Base-by-base conservation (phyloP, 2,797 vertebrate genomes). In the Urosaurus nigricauda region DNA sequence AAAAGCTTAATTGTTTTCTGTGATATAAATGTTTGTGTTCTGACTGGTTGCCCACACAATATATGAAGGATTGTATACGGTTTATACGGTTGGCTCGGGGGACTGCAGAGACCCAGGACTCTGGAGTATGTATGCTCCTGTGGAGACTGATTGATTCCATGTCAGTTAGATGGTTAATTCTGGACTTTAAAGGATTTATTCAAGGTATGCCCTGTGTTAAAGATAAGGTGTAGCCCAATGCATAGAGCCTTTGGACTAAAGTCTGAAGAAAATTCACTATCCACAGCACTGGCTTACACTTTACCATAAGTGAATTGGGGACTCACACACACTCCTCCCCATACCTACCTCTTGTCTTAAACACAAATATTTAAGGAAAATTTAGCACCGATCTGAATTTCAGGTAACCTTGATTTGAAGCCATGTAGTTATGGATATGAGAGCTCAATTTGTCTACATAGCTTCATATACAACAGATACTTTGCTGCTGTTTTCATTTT, bases 321-420 rank as follows among this genome's bases (percentile, higher is more conserved):
- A 11, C 24, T 8, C 40, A 81, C 40, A 35, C 13, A 63, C 35
- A 17, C 29, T n/a, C 43, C 43, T 35, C 35, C 32, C 47, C 19
- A 12, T 21, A 1, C 32, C 68, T n/a, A 11, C 17, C 1, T 5
- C 21, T 17, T 63, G 37, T 74, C 51, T 40, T 84, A 21, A 56
- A 17, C 29, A 63, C 17, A 53, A 19, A 21, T 71, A 32, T 35
- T 73, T 73, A 73, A 70, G 68, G 5, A n/a, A 71, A 71, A 13
- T 19, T 24, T 47, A 84, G 1, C 47, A 37, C 2, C 73, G 65
- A 35, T 32, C 14, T 70, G 47, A 78, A 68, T 43, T 21, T 79
- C 40, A 60, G 43, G 47, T 65, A 65, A 79, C 32, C 21, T 35
- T n/a, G n/a, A 86, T 29, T 21, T 86, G 63, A 86, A 87, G 43